Evolutionary conservation across 2,888 invertebrate species (phyloP).

Genomic region (Frankliniella intonsa): DNA sequence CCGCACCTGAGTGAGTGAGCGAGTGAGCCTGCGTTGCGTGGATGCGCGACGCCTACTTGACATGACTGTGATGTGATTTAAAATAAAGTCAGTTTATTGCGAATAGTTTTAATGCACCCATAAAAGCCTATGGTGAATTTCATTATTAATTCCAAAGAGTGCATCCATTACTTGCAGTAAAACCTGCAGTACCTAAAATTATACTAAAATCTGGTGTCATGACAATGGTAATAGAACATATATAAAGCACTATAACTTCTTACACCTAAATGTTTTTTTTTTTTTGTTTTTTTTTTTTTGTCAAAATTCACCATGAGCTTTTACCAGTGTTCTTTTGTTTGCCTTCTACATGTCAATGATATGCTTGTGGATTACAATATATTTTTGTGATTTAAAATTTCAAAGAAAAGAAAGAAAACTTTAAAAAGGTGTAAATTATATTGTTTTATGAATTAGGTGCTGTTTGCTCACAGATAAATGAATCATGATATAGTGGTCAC

Average conservation of each 20-base stretch:
- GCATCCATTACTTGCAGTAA: too few species aligned
- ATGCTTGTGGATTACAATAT: neutral
- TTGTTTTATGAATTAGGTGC: slow-evolving; percentile 4
- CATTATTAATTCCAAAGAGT: too few species aligned
- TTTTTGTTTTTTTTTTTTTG: too few species aligned
- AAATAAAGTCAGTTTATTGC: neutral
- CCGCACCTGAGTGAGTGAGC: too few species aligned
- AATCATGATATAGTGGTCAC: neutral
- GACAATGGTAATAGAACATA: too few species aligned
- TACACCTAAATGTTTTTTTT: neutral
- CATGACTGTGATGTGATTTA: slow-evolving; percentile 5
- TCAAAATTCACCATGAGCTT: neutral
- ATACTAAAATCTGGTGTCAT: too few species aligned
- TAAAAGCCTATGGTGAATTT: too few species aligned
- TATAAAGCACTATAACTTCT: neutral
- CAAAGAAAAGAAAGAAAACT: slow-evolving; percentile 4
- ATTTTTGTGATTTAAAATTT: neutral
- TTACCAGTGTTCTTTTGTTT: neutral
- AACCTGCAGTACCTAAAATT: too few species aligned
- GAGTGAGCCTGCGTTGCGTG: too few species aligned
- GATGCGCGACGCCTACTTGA: neutral
- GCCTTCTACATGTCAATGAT: neutral
- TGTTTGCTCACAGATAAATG: neutral
- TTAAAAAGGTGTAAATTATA: neutral
- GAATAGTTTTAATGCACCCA: too few species aligned